Base-by-base conservation (phyloP, 2,888 invertebrate genomes). In the Cerceris rybyensis region DNA sequence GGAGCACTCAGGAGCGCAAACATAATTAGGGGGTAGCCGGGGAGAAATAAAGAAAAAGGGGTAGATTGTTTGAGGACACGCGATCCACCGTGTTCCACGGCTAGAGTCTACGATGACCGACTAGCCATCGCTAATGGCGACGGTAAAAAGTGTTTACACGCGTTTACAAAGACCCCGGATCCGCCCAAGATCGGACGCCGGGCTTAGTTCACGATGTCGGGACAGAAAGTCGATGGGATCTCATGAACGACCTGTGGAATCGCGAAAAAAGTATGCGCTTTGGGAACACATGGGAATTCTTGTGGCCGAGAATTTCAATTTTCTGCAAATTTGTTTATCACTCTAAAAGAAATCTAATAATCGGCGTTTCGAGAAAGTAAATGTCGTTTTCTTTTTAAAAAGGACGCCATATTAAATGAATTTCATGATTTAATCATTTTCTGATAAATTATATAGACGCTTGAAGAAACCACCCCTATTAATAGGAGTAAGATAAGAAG, bases 31-130 rank as follows among this genome's bases (percentile, higher is more conserved):
- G 87, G 83, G 83, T 75, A 75, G 84, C 65, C 57, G 80, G 73
- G 79, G 76, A 75, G 86, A 86, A 86, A 87, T 81, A 80, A 88
- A 89, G 88, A 88, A 86, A 87, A 89, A 87, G 87, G 87, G 87
- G 88, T 87, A 86, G 87, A 89, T 90, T 91, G 91, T 92, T 91
- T 91, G 91, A 90, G 89, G 91, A 92, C 88, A 91, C 88, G 88
- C 87, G 91, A 92, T 91, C 90, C 86, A 82, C 86, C 88, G 89
- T 88, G 84, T 80, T 86, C 86, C 67, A 63, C 71, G 75, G 65
- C 74, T 67, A 68, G 63, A 82, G 83, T 80, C 80, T 81, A 79
- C 83, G 85, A 84, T 87, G 87, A 87, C 85, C 84, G 87, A 88
- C 87, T 87, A 88, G 88, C 88, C 89, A 86, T 89, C 87, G 88